A percentile compares a stretch with the other conserved stretches of the same genome.
Evolutionary conservation across 2,113 vertebrate genomes (phyloP).

Genomic region (Alces alces): DNA sequence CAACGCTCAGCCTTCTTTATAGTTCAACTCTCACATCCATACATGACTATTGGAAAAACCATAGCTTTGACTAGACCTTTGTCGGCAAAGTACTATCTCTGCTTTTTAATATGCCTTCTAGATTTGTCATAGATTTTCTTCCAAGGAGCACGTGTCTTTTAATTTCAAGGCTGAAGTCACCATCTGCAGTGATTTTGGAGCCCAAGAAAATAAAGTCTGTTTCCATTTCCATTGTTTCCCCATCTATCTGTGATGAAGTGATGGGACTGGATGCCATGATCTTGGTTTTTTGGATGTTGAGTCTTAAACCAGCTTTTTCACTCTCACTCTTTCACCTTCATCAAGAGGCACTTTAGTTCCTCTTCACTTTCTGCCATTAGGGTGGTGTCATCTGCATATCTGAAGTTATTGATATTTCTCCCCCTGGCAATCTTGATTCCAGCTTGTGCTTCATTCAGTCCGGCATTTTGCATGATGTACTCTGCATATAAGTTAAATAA

Average conservation of each 20-base stretch:
- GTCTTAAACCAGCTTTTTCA: neutral
- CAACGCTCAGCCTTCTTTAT: neutral
- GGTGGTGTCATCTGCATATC: neutral
- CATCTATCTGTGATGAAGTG: neutral
- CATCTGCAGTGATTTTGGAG: neutral
- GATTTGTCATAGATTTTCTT: neutral
- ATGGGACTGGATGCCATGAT: neutral
- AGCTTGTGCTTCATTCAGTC: neutral
- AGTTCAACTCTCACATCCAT: neutral
- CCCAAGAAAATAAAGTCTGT: neutral
- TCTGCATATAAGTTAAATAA: neutral
- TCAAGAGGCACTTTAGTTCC: neutral
- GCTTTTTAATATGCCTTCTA: neutral
- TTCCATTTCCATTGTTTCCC: neutral
- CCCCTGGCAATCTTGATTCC: neutral
- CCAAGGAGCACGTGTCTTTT: neutral
- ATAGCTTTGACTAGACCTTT: neutral
- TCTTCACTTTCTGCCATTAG: neutral
- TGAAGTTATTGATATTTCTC: neutral
- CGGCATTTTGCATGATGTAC: neutral
- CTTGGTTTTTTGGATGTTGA: neutral
- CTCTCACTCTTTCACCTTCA: neutral
- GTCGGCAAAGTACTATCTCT: neutral
- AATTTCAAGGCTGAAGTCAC: neutral
- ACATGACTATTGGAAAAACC: neutral